These are phyloP conservation scores for Eolophus roseicapilla DNA, from an alignment of 2,113 vertebrate species.

Conservation along the genomic window DNA sequence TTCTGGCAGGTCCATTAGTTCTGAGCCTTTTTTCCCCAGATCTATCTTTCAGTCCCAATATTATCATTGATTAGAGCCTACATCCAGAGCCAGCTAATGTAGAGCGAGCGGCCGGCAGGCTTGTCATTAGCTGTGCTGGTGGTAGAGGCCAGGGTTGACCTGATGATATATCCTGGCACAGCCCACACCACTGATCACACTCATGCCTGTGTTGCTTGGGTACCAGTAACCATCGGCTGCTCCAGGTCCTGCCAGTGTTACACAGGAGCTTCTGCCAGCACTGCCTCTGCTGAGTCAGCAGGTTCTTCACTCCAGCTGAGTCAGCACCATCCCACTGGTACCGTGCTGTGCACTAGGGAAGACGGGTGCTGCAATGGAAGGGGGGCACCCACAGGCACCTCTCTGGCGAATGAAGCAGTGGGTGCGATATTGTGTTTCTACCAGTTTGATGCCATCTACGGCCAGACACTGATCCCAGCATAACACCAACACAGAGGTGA, in stretches of 20 bases:
- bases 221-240: neutral
- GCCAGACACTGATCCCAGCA: fast-evolving
- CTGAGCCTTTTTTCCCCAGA: neutral
- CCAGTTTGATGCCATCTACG: fast-evolving
- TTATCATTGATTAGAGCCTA: neutral
- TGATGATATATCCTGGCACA: fast-evolving
- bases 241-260: fast-evolving
- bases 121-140: fast-evolving
- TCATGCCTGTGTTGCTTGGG: fast-evolving
- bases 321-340: neutral
- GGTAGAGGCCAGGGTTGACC: neutral
- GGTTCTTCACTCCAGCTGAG: neutral
- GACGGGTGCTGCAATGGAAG: fast-evolving
- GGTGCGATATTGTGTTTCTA: fast-evolving
- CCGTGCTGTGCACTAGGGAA: fast-evolving
- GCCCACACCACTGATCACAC: fast-evolving
- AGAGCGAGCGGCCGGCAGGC: fast-evolving
- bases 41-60: neutral
- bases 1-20: neutral
- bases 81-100: neutral
- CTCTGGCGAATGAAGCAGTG: fast-evolving
- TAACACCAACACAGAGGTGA: neutral
- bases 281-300: neutral
- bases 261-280: neutral
- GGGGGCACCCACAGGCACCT: fast-evolving